These are phyloP conservation scores for Cossypha heuglini DNA, from an alignment of 2,797 vertebrate genomes.

Conservation along the genomic window DNA sequence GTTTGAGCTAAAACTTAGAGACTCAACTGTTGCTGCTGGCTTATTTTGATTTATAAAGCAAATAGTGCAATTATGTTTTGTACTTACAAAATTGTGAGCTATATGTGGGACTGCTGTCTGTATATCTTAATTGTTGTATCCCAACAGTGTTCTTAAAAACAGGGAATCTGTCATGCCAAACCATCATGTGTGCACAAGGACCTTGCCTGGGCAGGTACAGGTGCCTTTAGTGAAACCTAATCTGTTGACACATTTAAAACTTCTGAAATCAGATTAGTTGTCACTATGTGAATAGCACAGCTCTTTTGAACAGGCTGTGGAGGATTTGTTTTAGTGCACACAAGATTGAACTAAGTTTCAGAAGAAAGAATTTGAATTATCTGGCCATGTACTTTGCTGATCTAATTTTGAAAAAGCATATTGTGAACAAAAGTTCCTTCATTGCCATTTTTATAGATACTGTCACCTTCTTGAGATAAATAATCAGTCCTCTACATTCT, in stretches of 20 bases:
- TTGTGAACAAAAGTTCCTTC: not conserved
- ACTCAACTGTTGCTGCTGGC: not conserved
- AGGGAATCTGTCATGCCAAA: accelerated
- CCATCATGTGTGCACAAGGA: accelerated
- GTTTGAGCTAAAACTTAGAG: not conserved
- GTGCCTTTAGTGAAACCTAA: not conserved
- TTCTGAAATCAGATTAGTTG: not conserved
- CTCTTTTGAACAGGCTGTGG: not conserved
- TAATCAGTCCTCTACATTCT: not conserved
- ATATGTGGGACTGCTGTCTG: not conserved
- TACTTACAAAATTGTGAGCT: not conserved
- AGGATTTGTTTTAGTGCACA: not conserved
- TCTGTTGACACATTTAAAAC: not conserved
- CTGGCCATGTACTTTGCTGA: not conserved
- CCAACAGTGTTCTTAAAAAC: not conserved
- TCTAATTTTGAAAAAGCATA: not conserved
- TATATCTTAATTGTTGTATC: not conserved
- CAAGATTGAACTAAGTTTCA: not conserved
- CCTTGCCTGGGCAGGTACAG: not conserved
- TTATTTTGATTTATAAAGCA: not conserved
- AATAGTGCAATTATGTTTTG: not conserved
- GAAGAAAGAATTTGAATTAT: not conserved
- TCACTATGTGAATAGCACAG: not conserved
- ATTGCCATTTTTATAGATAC: not conserved
- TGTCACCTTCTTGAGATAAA: not conserved